Evolutionary conservation across 1,140 invertebrate species (phyloP), one percentile per base, ranked within the genome.

Genomic region (Phocides pigmalion): DNA sequence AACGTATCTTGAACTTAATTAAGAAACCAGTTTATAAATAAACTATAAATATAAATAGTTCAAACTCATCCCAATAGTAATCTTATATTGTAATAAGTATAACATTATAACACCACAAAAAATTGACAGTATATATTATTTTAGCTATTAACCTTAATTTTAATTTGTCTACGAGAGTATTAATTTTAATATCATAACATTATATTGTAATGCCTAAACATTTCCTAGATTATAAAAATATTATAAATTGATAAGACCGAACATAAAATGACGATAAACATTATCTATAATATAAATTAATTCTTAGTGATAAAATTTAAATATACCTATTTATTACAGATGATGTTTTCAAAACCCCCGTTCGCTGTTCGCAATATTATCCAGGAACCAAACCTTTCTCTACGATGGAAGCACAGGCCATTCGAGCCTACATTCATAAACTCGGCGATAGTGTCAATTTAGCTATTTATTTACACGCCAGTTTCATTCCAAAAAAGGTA

Each of bases 381-480:
- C 81, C 87, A 2, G 87, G 87, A 3, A 14, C 32, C 1, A 84
- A 75, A 35, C 88, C 86, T 2, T 90, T 90, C 56, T 84, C 84
- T 0, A 71, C 79, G 0, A 49, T 68, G 3, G 89, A 91, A 64
- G 80, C 87, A 0, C 75, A 74, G 39, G 87, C 89, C 0, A 70
- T 91, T 25, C 75, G 82, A 0, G 19, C 67, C 8, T 89, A 91
- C 50, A 49, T 90, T 0, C 78, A 89, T 41, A 66, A 72, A 15
- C 65, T 87, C 0, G 80, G 73, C 0, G 79, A 84, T 12, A 39
- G 32, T 14, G 70, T 91, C 4, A 66, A 82, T n/a, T 46, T 91
- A 32, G 83, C 83, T 8, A 80, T 91, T 66, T 84, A 88, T 78
- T 70, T 91, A 54, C 81, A 91, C 64, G 81, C 83, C 2, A 91